Evolutionary conservation across 2,888 invertebrate species (phyloP).

Genomic region (Drosophila falleni): DNA sequence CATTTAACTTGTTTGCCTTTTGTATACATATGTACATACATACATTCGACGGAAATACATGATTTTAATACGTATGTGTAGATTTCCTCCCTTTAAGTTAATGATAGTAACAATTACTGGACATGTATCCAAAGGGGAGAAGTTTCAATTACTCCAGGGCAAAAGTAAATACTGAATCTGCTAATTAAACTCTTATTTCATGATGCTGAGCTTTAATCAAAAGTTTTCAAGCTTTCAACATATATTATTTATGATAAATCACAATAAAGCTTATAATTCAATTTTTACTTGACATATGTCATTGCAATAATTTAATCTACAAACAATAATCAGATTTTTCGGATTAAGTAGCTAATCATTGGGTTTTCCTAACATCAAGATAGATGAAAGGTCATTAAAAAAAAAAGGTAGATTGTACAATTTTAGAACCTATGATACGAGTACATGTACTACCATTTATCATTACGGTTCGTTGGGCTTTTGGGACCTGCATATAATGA

Average conservation of each 20-base stretch:
- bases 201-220: slow-evolving; percentile 10
- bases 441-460: slow-evolving; percentile 1
- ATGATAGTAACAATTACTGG: slow-evolving; percentile 23
- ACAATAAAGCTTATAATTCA: no score
- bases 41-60: not conserved
- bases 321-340: not conserved
- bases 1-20: slow-evolving; percentile 38
- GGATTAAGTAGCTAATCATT: not conserved
- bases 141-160: slow-evolving; percentile 7
- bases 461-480: slow-evolving; percentile 5
- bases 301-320: no score
- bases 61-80: not conserved
- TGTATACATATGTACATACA: not conserved
- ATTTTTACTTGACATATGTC: not conserved
- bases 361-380: not conserved
- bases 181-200: slow-evolving; percentile 18
- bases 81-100: slow-evolving; percentile 19
- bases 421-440: not conserved
- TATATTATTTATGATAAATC: no score
- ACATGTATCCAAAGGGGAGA: slow-evolving; percentile 7
- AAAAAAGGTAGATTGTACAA: slow-evolving; percentile 19
- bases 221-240: no score
- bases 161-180: slow-evolving; percentile 7
- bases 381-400: slow-evolving; percentile 9
- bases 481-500: slow-evolving; percentile 28